phyloP scores from a whole-genome alignment of 2,888 invertebrate genomes.

The Nephrotoma flavescens region DNA sequence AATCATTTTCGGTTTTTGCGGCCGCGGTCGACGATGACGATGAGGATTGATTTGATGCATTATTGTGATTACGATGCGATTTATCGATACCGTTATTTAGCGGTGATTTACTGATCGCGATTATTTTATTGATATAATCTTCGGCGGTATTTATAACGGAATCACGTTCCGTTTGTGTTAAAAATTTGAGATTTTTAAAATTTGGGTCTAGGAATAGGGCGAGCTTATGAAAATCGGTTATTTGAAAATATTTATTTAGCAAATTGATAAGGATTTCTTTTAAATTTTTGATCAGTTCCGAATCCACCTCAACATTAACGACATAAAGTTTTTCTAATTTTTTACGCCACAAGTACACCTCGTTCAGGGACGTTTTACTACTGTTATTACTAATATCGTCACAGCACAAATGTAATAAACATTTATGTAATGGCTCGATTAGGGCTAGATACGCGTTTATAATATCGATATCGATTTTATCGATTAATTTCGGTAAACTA shows the following conservation, averaged over 20 bases:
- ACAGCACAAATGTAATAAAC: not conserved
- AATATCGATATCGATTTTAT: not conserved
- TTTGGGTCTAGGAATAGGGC: slow-evolving; percentile 12
- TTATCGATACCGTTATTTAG: not conserved
- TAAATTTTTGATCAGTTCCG: slow-evolving; percentile 6
- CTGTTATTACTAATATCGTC: not conserved
- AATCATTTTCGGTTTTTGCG: slow-evolving; percentile 4
- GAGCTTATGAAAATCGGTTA: slow-evolving; percentile 11
- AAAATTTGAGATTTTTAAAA: slow-evolving; percentile 12
- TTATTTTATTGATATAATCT: not conserved
- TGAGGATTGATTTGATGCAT: not conserved
- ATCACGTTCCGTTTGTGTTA: slow-evolving; percentile 8
- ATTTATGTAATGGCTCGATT: slow-evolving; percentile 1
- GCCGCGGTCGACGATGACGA: not conserved
- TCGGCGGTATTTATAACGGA: slow-evolving; percentile 6
- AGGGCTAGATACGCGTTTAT: not conserved
- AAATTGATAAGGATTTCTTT: slow-evolving; percentile 5
- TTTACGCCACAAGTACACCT: slow-evolving; percentile 12
- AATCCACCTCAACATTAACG: slow-evolving; percentile 6
- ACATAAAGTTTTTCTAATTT: slow-evolving; percentile 9
- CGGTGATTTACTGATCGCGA: not conserved
- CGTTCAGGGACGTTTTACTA: slow-evolving; percentile 6
- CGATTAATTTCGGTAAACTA: not conserved
- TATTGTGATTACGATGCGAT: not conserved
- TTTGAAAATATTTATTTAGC: slow-evolving; percentile 8